These are phyloP conservation scores for Globia sparganii DNA, from an alignment of 2,888 invertebrate species.

Conservation along the genomic window DNA sequence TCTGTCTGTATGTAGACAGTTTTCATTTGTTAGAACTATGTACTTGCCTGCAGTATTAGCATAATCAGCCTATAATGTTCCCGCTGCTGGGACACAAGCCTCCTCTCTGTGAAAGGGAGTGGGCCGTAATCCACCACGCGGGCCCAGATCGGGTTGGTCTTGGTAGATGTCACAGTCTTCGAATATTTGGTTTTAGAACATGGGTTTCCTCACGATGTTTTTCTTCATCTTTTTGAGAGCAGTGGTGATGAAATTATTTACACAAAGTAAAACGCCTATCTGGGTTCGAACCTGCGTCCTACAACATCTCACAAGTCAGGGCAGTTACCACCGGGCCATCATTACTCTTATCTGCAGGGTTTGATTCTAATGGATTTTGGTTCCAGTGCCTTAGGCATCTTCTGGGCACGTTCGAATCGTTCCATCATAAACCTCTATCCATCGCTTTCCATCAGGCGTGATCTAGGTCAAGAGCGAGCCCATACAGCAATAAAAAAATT, in stretches of 20 bases:
- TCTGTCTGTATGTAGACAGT: not conserved
- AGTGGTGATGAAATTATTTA: not conserved
- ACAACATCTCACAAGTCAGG: not conserved
- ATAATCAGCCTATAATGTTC: not conserved
- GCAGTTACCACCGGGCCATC: not conserved
- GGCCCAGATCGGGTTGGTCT: not conserved
- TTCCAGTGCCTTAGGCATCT: no score
- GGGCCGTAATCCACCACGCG: not conserved
- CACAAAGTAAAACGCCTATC: not conserved
- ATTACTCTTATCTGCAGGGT: not conserved
- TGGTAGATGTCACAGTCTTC: not conserved
- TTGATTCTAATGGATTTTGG: no score
- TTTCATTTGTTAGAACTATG: constrained; percentile 8
- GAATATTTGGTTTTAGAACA: not conserved
- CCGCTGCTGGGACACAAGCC: not conserved
- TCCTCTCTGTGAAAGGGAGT: not conserved
- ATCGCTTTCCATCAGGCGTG: no score
- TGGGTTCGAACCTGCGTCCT: not conserved
- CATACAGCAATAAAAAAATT: no score
- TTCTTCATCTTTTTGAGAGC: not conserved
- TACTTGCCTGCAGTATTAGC: not conserved
- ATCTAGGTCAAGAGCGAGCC: no score
- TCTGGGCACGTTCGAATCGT: no score
- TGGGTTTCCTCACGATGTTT: not conserved
- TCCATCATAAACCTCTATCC: no score